Evolutionary conservation across 2,113 vertebrate species (phyloP).

Genomic region (Solenodon paradoxus): DNA sequence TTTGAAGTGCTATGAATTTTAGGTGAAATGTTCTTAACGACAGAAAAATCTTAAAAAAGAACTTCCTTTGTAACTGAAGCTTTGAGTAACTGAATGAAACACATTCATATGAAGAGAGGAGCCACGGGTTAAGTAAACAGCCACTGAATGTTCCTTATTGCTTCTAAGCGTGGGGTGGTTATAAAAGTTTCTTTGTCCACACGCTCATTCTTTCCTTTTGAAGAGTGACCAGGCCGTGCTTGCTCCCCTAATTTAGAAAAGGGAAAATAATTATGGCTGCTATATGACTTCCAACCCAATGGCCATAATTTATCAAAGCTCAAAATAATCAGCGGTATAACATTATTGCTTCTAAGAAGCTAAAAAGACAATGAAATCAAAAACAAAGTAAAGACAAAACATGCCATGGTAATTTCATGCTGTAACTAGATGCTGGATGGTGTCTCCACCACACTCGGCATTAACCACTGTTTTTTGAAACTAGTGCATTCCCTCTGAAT

Average conservation of each 20-base stretch:
- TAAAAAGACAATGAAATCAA: not conserved
- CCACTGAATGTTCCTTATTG: not conserved
- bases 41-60: conserved; percentile 12
- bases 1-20: not conserved
- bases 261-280: not conserved
- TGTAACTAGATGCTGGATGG: not conserved
- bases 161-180: not conserved
- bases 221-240: conserved; percentile 17
- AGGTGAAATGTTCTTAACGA: not conserved
- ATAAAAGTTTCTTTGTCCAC: not conserved
- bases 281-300: not conserved
- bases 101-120: conserved; percentile 7
- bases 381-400: not conserved
- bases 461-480: not conserved
- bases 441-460: not conserved
- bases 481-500: not conserved
- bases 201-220: not conserved
- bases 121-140: not conserved
- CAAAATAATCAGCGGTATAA: not conserved
- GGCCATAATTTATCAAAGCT: not conserved
- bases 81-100: conserved; percentile 27
- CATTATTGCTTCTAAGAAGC: not conserved
- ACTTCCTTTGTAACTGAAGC: not conserved
- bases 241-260: not conserved
- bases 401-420: not conserved